phyloP scores from a whole-genome alignment of 2,797 vertebrate genomes.

The Leptatherina wallacei region DNA sequence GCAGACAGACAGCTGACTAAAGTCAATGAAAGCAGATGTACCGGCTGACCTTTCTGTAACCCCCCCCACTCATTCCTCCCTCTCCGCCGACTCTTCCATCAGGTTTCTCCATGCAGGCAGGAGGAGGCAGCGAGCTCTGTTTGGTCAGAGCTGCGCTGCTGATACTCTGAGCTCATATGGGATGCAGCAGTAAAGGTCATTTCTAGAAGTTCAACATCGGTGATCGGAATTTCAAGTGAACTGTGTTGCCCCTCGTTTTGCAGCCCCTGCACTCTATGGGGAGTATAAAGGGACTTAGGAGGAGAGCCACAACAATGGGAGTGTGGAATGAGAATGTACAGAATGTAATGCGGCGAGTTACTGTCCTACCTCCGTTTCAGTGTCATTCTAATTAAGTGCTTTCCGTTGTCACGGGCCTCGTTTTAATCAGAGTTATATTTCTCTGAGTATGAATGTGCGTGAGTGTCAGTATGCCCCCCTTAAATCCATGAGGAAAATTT shows the following conservation, averaged over 20 bases:
- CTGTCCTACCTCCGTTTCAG: background rate
- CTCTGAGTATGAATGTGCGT: slow-evolving; percentile 8
- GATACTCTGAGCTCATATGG: slow-evolving; percentile 61
- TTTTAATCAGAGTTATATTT: slow-evolving; percentile 45
- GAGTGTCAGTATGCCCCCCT: background rate
- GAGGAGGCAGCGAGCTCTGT: slow-evolving; percentile 42
- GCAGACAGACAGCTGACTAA: slow-evolving; percentile 50
- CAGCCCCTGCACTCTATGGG: slow-evolving; percentile 22
- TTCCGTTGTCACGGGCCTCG: slow-evolving; percentile 31
- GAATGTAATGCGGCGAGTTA: slow-evolving; percentile 29
- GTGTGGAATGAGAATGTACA: slow-evolving; percentile 22
- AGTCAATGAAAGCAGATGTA: slow-evolving; percentile 47
- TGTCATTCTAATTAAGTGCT: slow-evolving; percentile 31
- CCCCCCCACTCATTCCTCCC: slow-evolving; percentile 41
- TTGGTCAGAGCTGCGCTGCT: slow-evolving; percentile 57
- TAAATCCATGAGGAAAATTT: slow-evolving; percentile 40
- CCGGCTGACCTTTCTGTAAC: slow-evolving; percentile 63
- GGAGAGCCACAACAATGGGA: slow-evolving; percentile 21
- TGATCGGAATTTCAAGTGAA: slow-evolving; percentile 81
- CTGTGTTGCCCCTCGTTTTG: slow-evolving; percentile 38
- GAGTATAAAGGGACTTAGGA: slow-evolving; percentile 25
- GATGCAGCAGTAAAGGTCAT: slow-evolving; percentile 78
- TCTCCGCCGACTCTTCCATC: slow-evolving; percentile 59
- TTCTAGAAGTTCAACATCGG: slow-evolving; percentile 77
- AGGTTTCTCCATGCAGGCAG: slow-evolving; percentile 52